These are phyloP conservation scores for Cydia amplana DNA, from an alignment of 1,140 invertebrate species.

Conservation along the genomic window DNA sequence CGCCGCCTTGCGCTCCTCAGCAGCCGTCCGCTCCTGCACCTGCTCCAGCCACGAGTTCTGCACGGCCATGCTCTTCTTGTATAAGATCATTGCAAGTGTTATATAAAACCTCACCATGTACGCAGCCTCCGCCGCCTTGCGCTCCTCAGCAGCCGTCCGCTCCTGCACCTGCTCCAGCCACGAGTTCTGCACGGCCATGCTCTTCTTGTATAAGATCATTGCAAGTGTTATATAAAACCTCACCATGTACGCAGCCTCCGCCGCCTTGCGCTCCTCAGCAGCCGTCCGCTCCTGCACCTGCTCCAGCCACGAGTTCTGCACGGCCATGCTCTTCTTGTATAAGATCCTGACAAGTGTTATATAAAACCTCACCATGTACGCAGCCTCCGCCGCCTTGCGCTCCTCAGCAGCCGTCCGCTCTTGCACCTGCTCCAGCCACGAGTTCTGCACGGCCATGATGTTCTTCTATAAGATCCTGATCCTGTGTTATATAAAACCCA, in stretches of 20 bases:
- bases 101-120: slow-evolving; percentile 67
- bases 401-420: slow-evolving; percentile 84
- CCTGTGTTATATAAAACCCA: no score
- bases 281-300: slow-evolving; percentile 85
- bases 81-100: no score
- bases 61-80: slow-evolving; percentile 84
- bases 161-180: slow-evolving; percentile 89
- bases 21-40: slow-evolving; percentile 83
- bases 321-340: slow-evolving; percentile 77
- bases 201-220: slow-evolving; percentile 66
- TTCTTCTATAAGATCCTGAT: no score
- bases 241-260: slow-evolving; percentile 82
- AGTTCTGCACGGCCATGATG: slow-evolving; percentile 86
- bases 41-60: slow-evolving; percentile 91
- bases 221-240: background rate
- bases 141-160: slow-evolving; percentile 82
- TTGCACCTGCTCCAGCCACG: slow-evolving; percentile 87
- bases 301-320: slow-evolving; percentile 89
- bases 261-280: slow-evolving; percentile 81
- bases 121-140: slow-evolving; percentile 82
- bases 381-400: slow-evolving; percentile 81
- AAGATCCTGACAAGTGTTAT: no score
- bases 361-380: slow-evolving; percentile 71
- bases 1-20: slow-evolving; percentile 81
- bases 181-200: slow-evolving; percentile 87